Percentiles rank a stretch among this genome's conserved stretches.
These are phyloP conservation scores for Uropetala carovei DNA, from an alignment of 2,888 invertebrate genomes.

Conservation along the genomic window DNA sequence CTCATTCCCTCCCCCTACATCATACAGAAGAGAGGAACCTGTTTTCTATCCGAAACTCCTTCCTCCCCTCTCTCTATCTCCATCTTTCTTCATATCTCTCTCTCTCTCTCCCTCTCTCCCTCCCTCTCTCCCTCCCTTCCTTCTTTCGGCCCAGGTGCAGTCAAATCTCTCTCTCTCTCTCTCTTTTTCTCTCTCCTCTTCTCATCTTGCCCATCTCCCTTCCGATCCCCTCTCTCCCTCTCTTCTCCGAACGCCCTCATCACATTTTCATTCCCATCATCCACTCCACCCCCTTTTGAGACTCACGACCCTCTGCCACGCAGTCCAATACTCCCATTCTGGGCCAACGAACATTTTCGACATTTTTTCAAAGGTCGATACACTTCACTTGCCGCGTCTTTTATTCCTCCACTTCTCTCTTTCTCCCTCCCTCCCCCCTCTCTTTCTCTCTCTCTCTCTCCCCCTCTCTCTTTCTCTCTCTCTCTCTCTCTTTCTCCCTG, in stretches of 20 bases:
- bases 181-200: background rate
- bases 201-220: conserved; percentile 15
- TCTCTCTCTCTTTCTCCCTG: background rate
- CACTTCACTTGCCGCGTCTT: conserved; percentile 16
- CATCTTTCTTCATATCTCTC: background rate
- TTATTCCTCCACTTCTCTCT: background rate
- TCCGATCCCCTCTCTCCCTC: background rate
- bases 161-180: background rate
- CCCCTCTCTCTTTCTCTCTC: background rate
- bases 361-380: conserved; percentile 59
- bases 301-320: background rate
- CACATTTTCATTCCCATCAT: background rate
- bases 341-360: conserved; percentile 23
- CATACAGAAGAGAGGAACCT: background rate
- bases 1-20: background rate
- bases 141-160: background rate
- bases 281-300: background rate
- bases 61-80: background rate
- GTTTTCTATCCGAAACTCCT: conserved; percentile 3
- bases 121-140: background rate
- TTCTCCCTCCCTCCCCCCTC: background rate
- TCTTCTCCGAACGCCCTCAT: background rate
- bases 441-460: background rate
- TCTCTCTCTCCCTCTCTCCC: background rate
- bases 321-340: background rate